Conservation (phyloP, 2,113 vertebrate species). For the Coregonus clupeaformis region DNA sequence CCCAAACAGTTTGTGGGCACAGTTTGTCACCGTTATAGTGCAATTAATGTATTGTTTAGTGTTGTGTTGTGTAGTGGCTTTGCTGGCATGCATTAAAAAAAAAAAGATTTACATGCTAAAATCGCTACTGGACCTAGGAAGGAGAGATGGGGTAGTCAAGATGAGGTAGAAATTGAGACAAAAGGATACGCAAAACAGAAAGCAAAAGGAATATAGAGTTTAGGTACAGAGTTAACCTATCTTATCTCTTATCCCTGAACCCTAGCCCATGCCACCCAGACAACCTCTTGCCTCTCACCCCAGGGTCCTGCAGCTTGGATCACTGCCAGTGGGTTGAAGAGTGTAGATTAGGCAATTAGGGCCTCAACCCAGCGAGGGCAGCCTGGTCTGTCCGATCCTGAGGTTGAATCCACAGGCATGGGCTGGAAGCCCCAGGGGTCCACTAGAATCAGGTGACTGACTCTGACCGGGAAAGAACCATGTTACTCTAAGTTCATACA, state of each 20-base stretch:
- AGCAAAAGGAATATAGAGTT: neutral
- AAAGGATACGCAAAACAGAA: neutral
- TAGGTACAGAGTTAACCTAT: neutral
- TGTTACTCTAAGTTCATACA: neutral
- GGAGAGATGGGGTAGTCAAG: too few species aligned
- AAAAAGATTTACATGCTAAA: too few species aligned
- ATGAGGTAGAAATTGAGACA: neutral
- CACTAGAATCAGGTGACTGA: conserved; percentile 79
- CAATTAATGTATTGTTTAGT: too few species aligned
- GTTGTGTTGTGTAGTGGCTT: too few species aligned
- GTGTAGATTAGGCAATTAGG: conserved; percentile 65
- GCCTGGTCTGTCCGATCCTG: conserved; percentile 31
- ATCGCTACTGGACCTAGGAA: too few species aligned
- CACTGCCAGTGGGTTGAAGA: conserved; percentile 79
- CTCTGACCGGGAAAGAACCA: conserved; percentile 60
- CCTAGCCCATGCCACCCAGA: too few species aligned
- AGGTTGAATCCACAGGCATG: conserved; percentile 42
- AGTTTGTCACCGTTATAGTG: too few species aligned
- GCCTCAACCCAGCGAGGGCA: conserved; percentile 78
- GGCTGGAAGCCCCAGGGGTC: conserved; percentile 80
- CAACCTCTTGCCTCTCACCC: conserved; percentile 58
- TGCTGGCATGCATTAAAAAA: too few species aligned
- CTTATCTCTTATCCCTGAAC: too few species aligned
- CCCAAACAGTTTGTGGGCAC: too few species aligned
- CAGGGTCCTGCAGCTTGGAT: conserved; percentile 78